Conservation (phyloP, 1,140 invertebrate species). For the Sweltsa coloradensis region DNA sequence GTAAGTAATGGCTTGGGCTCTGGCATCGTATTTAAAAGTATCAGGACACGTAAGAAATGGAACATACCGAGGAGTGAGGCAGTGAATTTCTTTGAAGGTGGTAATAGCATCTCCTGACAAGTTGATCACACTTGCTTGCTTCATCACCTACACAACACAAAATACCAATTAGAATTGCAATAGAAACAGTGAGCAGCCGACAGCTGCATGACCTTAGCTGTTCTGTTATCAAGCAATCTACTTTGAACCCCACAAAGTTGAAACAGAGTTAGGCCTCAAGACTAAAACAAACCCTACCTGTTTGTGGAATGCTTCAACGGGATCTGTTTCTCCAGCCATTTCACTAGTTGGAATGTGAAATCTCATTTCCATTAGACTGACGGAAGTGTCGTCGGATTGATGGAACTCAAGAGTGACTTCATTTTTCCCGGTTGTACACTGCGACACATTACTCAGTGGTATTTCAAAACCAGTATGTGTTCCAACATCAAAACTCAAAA, state of each 20-base stretch:
- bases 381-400: constrained; percentile 92
- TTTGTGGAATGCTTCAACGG: constrained; percentile 90
- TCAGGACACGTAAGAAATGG: constrained; percentile 1
- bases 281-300: no score
- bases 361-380: constrained; percentile 93
- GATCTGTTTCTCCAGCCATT: constrained; percentile 70
- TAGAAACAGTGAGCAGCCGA: no score
- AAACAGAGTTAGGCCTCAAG: no score
- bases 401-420: constrained; percentile 98
- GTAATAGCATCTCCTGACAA: constrained; percentile 96
- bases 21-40: not conserved
- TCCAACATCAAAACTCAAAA: constrained; percentile 86
- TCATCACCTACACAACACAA: constrained; percentile 54
- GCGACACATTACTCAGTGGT: constrained; percentile 88
- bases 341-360: constrained; percentile 91
- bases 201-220: no score
- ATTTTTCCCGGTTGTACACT: constrained; percentile 95
- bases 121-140: constrained; percentile 94
- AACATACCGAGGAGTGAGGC: constrained; percentile 85
- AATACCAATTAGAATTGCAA: no score
- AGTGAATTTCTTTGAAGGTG: constrained; percentile 93
- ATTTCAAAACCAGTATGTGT: constrained; percentile 90
- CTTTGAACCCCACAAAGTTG: no score
- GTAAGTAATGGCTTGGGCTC: not conserved
- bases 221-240: no score